Base-by-base conservation (phyloP, 2,888 invertebrate species). In the Smittia aterrima region DNA sequence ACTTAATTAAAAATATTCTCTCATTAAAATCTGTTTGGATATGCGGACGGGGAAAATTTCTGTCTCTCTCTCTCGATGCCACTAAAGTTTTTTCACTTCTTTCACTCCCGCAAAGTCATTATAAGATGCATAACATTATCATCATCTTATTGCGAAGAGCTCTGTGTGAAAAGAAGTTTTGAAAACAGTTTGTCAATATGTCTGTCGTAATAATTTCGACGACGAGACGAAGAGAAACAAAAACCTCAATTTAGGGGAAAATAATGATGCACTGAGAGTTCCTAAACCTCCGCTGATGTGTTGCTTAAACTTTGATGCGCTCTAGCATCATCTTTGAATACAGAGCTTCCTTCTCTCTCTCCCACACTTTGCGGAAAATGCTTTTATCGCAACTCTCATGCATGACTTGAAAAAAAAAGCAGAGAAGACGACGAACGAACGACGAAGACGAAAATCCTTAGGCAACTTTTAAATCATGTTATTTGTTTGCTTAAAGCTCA, bases 401-500 rank as follows among this genome's bases (percentile, higher is more conserved):
- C 47, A 47, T 47, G 47, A 47, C 47, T 47, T 47, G 47, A n/a
- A 47, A 16, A 47, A 38, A 11, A 13, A 47, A 47, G 47, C 47
- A 47, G 16, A 6, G 16, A 6, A 47, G 13, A n/a, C 47, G n/a
- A 47, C 32, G 32, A n/a, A n/a, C n/a, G n/a, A n/a, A 6, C 32
- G 32, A 6, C 32, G 32, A 6, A 6, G 32, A 32, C n/a, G 16
- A 47, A 47, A 47, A 47, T 47, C 58, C 58, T 58, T 22, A 20
- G 58, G 58, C 58, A 58, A 58, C 58, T 58, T 25, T 27, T 64
- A 70, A 70, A 27, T 70, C 70, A 72, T 62, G 54, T 62, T 25
- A 62, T 72, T 72, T 62, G 72, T 72, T 72, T 62, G 38, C 25
- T 72, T 72, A 62, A 62, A 72, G 62, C 72, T 72, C 32, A 62